phyloP scores from a whole-genome alignment of 1,140 invertebrate genomes.

The Ganaspis sp. region DNA sequence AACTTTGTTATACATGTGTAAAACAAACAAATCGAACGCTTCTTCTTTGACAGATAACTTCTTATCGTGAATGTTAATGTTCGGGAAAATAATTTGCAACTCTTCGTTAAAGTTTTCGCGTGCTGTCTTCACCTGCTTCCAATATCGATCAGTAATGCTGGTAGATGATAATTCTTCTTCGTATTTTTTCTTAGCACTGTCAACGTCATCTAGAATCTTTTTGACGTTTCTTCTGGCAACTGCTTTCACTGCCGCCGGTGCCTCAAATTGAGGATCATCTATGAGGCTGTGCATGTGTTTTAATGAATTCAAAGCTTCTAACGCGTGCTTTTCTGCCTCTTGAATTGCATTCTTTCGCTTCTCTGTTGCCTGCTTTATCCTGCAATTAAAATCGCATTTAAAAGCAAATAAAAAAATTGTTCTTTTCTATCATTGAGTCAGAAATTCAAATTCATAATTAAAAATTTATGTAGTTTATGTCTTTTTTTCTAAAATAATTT shows the following conservation, averaged over 20 bases:
- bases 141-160: slow-evolving; percentile 82
- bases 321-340: slow-evolving; percentile 75
- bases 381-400: slow-evolving; percentile 43
- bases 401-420: not conserved
- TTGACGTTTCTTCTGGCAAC: slow-evolving; percentile 78
- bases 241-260: slow-evolving; percentile 73
- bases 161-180: slow-evolving; percentile 77
- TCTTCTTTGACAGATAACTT: slow-evolving; percentile 80
- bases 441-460: no score
- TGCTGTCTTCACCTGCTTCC: slow-evolving; percentile 82
- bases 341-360: slow-evolving; percentile 75
- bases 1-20: slow-evolving; percentile 82
- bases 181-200: slow-evolving; percentile 78
- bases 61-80: slow-evolving; percentile 81
- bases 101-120: slow-evolving; percentile 84
- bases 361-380: slow-evolving; percentile 78
- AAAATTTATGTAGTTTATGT: no score
- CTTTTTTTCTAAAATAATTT: no score
- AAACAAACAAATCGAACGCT: slow-evolving; percentile 82
- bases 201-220: slow-evolving; percentile 80
- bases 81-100: slow-evolving; percentile 84
- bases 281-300: slow-evolving; percentile 67
- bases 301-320: slow-evolving; percentile 59
- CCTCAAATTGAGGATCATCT: slow-evolving; percentile 75
- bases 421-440: no score